phyloP scores from a whole-genome alignment of 2,113 vertebrate genomes.

The Zapus hudsonius region DNA sequence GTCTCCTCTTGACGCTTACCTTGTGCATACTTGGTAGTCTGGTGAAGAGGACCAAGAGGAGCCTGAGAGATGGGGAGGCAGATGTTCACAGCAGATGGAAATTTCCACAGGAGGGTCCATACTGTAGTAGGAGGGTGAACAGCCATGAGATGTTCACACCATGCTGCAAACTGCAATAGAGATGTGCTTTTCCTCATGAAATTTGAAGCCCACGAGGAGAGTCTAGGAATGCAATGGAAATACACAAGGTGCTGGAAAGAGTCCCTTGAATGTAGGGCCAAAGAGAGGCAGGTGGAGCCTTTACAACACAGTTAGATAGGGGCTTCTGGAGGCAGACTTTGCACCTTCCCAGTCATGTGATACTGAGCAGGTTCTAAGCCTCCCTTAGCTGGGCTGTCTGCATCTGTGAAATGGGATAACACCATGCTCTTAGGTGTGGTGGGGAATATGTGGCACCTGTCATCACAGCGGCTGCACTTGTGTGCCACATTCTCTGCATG shows the following conservation, averaged over 20 bases:
- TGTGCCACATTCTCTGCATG: not conserved
- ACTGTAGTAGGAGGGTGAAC: not conserved
- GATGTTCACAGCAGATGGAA: not conserved
- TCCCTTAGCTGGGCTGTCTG: not conserved
- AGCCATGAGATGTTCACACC: not conserved
- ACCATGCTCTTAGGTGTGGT: not conserved
- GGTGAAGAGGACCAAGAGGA: not conserved
- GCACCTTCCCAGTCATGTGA: not conserved
- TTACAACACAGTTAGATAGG: not conserved
- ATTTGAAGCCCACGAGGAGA: not conserved
- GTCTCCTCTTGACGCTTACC: not conserved
- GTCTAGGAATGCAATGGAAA: not conserved
- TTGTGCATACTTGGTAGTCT: not conserved
- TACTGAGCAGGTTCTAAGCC: not conserved
- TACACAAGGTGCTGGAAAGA: not conserved
- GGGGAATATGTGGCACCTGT: not conserved
- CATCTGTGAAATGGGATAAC: slow-evolving; percentile 17
- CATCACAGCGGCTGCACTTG: not conserved
- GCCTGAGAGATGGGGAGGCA: not conserved
- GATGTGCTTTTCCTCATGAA: not conserved
- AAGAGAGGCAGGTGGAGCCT: not conserved
- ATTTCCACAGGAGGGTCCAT: not conserved
- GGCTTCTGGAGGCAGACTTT: not conserved
- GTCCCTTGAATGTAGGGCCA: not conserved
- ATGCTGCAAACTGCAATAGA: not conserved